Percentiles rank a stretch among this genome's conserved stretches.
phyloP scores from a whole-genome alignment of 2,797 vertebrate species.

The Ctenopoma kingsleyae region DNA sequence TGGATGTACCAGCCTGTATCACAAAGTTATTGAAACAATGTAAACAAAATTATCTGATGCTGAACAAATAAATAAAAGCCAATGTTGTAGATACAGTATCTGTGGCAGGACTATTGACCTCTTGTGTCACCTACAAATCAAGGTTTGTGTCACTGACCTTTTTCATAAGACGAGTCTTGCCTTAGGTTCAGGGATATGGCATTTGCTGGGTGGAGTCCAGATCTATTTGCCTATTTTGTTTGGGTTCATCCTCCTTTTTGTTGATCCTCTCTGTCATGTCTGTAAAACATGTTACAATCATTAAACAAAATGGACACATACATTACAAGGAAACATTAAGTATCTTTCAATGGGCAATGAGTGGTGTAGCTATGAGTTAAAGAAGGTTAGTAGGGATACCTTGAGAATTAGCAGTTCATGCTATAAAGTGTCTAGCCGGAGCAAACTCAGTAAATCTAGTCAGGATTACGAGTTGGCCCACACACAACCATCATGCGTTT shows the following conservation, averaged over 20 bases:
- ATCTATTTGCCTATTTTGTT: neutral
- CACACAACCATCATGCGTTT: slow-evolving; percentile 67
- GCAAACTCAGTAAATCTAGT: slow-evolving; percentile 66
- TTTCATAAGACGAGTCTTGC: neutral
- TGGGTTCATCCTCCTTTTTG: neutral
- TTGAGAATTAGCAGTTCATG: slow-evolving; percentile 36
- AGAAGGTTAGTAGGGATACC: slow-evolving; percentile 21
- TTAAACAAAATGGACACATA: neutral
- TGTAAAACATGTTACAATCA: neutral
- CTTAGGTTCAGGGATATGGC: neutral
- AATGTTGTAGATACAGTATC: too few relatives aligned
- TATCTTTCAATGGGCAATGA: neutral
- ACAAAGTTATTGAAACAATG: neutral
- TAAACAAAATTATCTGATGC: neutral
- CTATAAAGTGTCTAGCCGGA: slow-evolving; percentile 47
- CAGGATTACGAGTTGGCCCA: slow-evolving; percentile 69
- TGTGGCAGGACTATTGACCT: neutral
- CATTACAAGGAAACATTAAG: neutral
- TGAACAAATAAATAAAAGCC: neutral
- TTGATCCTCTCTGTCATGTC: neutral
- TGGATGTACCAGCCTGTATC: neutral
- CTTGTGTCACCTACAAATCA: neutral
- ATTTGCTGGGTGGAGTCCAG: neutral
- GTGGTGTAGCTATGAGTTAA: slow-evolving; percentile 7
- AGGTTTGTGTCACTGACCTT: slow-evolving; percentile 6